Evolutionary conservation across 2,888 invertebrate genomes (phyloP).

Genomic region (Cynaeus angustus): DNA sequence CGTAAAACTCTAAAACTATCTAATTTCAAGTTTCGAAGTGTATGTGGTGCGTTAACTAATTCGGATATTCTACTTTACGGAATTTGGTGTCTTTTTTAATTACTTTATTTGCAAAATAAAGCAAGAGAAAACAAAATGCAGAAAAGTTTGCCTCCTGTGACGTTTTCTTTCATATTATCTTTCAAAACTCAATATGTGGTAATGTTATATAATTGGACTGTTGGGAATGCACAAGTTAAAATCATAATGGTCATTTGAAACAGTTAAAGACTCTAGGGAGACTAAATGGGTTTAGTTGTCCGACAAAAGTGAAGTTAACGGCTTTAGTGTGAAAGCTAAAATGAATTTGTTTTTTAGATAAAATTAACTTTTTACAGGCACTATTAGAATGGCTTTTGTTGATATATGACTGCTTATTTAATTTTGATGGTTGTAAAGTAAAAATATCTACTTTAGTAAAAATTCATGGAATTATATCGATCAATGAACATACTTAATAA

Average conservation of each 20-base stretch:
- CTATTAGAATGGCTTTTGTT: background rate
- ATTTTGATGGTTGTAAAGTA: no score
- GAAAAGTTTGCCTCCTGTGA: background rate
- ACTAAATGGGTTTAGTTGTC: background rate
- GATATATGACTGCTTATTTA: no score
- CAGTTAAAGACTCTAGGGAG: constrained; percentile 8
- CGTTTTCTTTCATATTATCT: background rate
- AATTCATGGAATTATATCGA: no score
- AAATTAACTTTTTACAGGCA: background rate
- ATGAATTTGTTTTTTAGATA: background rate
- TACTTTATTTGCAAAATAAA: background rate
- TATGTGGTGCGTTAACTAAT: constrained; percentile 12
- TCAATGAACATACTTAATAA: no score
- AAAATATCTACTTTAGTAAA: no score
- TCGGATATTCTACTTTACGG: background rate
- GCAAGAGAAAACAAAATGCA: background rate
- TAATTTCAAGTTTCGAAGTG: constrained; percentile 17
- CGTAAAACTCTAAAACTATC: constrained; percentile 20
- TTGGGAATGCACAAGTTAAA: background rate
- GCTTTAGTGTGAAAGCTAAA: background rate
- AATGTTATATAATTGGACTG: constrained; percentile 3
- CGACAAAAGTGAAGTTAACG: background rate
- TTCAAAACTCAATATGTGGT: constrained; percentile 2
- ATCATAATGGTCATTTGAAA: constrained; percentile 3
- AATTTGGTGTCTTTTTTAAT: background rate